A percentile compares a stretch with the other conserved stretches of the same genome.
These are phyloP conservation scores for Nematopogon swammerdamellus DNA, from an alignment of 2,888 invertebrate genomes.

Conservation along the genomic window DNA sequence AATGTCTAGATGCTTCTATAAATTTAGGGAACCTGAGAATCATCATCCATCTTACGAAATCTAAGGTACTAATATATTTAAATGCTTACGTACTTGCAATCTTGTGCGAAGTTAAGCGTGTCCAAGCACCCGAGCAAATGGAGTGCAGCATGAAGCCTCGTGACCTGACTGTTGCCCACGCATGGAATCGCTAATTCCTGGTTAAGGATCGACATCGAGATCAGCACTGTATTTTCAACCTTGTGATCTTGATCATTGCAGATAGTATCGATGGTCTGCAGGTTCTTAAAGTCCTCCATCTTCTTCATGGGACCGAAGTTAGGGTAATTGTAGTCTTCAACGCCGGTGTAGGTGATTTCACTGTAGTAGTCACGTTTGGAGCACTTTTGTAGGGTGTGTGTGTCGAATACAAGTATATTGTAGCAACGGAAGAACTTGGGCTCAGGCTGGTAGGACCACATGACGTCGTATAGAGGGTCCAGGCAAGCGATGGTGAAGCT, in stretches of 20 bases:
- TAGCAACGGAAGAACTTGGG: slow-evolving; percentile 68
- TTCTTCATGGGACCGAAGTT: slow-evolving; percentile 39
- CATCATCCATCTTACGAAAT: no score
- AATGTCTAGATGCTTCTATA: no score
- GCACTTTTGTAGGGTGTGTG: slow-evolving; percentile 40
- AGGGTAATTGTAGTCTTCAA: slow-evolving; percentile 33
- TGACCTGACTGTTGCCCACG: slow-evolving; percentile 64
- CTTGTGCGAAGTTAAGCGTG: slow-evolving; percentile 79
- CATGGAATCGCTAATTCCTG: slow-evolving; percentile 81
- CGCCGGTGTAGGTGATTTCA: slow-evolving; percentile 14
- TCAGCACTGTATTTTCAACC: slow-evolving; percentile 28
- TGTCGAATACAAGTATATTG: slow-evolving; percentile 80
- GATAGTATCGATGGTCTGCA: slow-evolving; percentile 32
- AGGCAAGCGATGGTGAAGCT: slow-evolving; percentile 75
- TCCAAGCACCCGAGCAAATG: slow-evolving; percentile 88
- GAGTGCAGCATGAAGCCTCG: slow-evolving; percentile 85
- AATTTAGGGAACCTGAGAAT: no score
- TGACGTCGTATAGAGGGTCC: slow-evolving; percentile 89
- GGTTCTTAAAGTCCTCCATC: slow-evolving; percentile 38
- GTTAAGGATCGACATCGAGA: slow-evolving; percentile 64
- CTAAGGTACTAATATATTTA: no score
- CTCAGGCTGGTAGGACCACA: slow-evolving; percentile 85
- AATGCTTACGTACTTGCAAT: slow-evolving; percentile 57
- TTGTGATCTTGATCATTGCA: slow-evolving; percentile 25
- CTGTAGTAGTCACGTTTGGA: slow-evolving; percentile 28